Base-by-base conservation (phyloP, 2,113 vertebrate species). In the Origma solitaria region DNA sequence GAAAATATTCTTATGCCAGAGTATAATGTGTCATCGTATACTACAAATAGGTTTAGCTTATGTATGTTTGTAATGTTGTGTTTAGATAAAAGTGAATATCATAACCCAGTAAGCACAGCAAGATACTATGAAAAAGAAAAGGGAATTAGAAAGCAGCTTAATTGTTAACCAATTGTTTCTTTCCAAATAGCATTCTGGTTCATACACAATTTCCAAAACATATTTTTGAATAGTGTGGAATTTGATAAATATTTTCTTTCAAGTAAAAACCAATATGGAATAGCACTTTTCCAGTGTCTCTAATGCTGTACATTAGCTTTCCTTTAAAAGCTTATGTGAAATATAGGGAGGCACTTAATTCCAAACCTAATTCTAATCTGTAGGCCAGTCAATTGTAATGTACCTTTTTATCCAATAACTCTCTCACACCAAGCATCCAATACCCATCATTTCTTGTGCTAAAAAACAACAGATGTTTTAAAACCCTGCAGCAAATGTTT, bases 391-490 rank as follows among this genome's bases (percentile, higher is more conserved):
- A 82, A 25, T 69, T 93, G 73, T 70, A 73, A 50, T 70, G 8
- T 11, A 69, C 62, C 20, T 3, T 90, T 93, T 92, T 86, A 70
- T 65, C 33, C 75, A 83, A 57, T 54, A 82, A 65, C 24, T 91
- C 64, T 84, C 30, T 60, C 27, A 70, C 33, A 82, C 11, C 8
- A 66, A 83, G 19, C 57, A 86, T 50, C 30, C 62, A 93, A 66
- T 62, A 95, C 51, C 33, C 30, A 50, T 83, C 54, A 62, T 53
- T 73, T 38, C 9, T 70, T 73, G 10, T 66, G 47, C 60, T 92
- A 62, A 90, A 90, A 95, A 93, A 90, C 92, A 96, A 54, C 94
- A 95, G 88, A 70, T 96, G 95, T 88, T 82, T 90, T 78, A 83
- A 88, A 73, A 66, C 86, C 94, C 92, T 73, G 53, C 2, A 14